Evolutionary conservation across 2,888 invertebrate species (phyloP), one percentile per base, ranked within the genome.

Genomic region (Drosophila planitibia): DNA sequence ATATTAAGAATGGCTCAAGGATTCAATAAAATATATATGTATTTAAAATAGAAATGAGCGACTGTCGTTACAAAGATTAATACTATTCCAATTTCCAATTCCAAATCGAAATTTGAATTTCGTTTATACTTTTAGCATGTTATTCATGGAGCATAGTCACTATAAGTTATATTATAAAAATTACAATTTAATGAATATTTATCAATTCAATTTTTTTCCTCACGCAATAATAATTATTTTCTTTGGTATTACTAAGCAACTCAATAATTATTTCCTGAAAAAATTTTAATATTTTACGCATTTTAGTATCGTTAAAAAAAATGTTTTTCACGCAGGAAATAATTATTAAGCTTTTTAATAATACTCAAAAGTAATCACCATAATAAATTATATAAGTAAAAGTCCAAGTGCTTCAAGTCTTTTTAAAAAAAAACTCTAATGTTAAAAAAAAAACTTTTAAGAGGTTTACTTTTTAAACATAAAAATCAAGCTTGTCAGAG

Each of bases 1-100:
- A 1, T 4, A 55, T 59, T 53, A 25, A 51, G n/a, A 35, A 39
- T 12, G 30, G 44, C n/a, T 41, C 41, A 16, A 41, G 1, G 19
- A 39, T 37, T 28, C 0, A n/a, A 12, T n/a, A 12, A 30, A 0
- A 25, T 4, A n/a, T 4, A 1, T 22, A 44, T 22, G 12, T 22
- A 14, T 22, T 4, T 22, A 47, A 47, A 14, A 12, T 47, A 16
- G 47, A 47, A 16, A 25, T 16, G 25, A 47, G 47, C 47, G 47
- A 4, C 16, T 25, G n/a, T 39, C 39, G 12, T 28, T 55, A 19
- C n/a, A 49, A 28, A 16, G n/a, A 60, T 51, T 28, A 57, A 16
- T 33, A 33, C 22, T n/a, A 19, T 41, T 49, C 28, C 25, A 32
- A 28, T 25, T 32, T 47, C 32, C 52, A 32, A 71, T 70, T 69